Evolutionary conservation across 2,113 vertebrate genomes (phyloP).

Genomic region (Petaurus breviceps): DNA sequence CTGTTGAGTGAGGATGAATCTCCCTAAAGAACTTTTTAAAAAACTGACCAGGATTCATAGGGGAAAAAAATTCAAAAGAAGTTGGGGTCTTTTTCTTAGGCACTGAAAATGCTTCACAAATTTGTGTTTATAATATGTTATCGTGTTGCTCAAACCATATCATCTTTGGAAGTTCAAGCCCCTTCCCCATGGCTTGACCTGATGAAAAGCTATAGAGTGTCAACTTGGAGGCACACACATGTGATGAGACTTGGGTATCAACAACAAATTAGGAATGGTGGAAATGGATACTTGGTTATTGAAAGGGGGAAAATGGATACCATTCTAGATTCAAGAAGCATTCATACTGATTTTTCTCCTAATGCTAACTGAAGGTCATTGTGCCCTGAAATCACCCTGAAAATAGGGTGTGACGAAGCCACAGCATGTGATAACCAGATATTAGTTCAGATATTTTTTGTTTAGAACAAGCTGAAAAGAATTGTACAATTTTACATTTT

Average conservation of each 20-base stretch:
- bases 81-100: not conserved
- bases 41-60: not conserved
- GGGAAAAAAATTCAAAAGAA: constrained; percentile 44
- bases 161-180: not conserved
- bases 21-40: constrained; percentile 12
- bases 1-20: not conserved
- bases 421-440: not conserved
- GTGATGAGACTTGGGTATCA: constrained; percentile 19
- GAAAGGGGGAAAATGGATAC: not conserved
- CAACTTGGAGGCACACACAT: constrained; percentile 21
- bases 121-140: not conserved
- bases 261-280: constrained; percentile 20
- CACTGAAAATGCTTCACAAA: not conserved
- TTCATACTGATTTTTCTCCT: constrained; percentile 10
- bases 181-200: not conserved
- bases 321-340: not conserved
- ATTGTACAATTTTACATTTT: constrained; percentile 42
- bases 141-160: constrained; percentile 20
- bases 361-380: constrained; percentile 46
- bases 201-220: constrained; percentile 46
- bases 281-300: not conserved
- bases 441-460: not conserved
- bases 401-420: constrained; percentile 14
- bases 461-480: constrained; percentile 39
- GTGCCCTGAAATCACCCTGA: constrained; percentile 15